phyloP scores from a whole-genome alignment of 2,113 vertebrate genomes.

The Motacilla tschutschensis region DNA sequence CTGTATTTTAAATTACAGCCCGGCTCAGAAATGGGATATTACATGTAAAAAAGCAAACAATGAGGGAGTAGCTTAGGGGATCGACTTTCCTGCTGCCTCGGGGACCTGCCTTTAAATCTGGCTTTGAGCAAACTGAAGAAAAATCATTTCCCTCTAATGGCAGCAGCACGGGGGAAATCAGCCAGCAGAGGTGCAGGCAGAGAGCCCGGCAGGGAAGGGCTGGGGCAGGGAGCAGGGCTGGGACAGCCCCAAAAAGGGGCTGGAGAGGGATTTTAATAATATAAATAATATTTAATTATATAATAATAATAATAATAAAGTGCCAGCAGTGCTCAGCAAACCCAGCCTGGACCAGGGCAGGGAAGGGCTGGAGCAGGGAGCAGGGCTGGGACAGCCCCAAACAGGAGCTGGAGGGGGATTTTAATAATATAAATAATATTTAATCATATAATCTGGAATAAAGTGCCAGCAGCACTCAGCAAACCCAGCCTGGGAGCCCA shows the following conservation, averaged over 20 bases:
- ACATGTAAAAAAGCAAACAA: conserved; percentile 82
- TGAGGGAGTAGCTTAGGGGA: conserved; percentile 79
- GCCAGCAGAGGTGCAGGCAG: conserved; percentile 49
- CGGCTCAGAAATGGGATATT: conserved; percentile 77
- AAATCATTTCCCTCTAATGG: conserved; percentile 83
- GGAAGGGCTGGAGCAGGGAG: too few species aligned
- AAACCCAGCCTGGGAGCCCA: too few species aligned
- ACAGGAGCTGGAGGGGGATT: too few species aligned
- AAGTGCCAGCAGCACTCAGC: too few species aligned
- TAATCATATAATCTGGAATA: too few species aligned
- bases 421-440: too few species aligned
- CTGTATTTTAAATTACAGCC: conserved; percentile 70
- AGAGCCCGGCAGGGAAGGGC: conserved; percentile 33
- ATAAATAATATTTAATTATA: too few species aligned
- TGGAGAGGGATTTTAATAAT: too few species aligned
- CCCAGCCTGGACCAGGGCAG: too few species aligned
- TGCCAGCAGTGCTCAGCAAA: too few species aligned
- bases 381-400: too few species aligned
- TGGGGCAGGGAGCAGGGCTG: not conserved
- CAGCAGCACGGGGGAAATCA: conserved; percentile 57
- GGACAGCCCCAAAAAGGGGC: conserved; percentile 16
- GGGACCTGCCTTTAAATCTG: conserved; percentile 83
- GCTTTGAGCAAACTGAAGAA: conserved; percentile 80
- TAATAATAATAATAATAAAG: too few species aligned
- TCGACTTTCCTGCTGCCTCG: conserved; percentile 76